phyloP scores from a whole-genome alignment of 1,140 invertebrate genomes.

The Brachionus koreanus region DNA sequence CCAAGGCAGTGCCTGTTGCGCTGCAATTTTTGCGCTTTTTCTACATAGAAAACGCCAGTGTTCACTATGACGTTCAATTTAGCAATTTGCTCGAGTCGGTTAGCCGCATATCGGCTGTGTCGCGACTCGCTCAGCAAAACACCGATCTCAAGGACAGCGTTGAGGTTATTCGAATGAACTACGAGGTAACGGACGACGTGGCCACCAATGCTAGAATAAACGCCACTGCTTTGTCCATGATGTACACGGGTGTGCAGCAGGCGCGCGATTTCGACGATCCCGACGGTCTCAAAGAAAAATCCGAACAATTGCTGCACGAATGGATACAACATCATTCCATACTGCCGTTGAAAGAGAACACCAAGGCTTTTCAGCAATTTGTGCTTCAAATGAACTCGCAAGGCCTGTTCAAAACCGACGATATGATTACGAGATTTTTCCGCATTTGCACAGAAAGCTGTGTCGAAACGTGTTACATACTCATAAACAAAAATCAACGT shows the following conservation, averaged over 20 bases:
- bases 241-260: slow-evolving; percentile 81
- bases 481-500: slow-evolving; percentile 10
- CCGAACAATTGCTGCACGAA: slow-evolving; percentile 84
- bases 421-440: slow-evolving; percentile 93
- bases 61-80: slow-evolving; percentile 17
- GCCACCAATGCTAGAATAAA: slow-evolving; percentile 49
- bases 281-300: slow-evolving; percentile 86
- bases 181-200: slow-evolving; percentile 47
- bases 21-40: slow-evolving; percentile 85
- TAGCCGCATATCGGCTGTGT: slow-evolving; percentile 10
- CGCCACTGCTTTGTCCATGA: slow-evolving; percentile 70
- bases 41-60: slow-evolving; percentile 65
- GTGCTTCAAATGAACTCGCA: slow-evolving; percentile 83
- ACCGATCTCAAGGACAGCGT: slow-evolving; percentile 48
- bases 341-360: slow-evolving; percentile 74
- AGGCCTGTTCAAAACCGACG: slow-evolving; percentile 93
- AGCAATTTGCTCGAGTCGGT: slow-evolving; percentile 34
- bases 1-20: slow-evolving; percentile 76
- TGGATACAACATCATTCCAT: slow-evolving; percentile 86
- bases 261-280: slow-evolving; percentile 87
- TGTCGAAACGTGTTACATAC: slow-evolving; percentile 65
- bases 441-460: slow-evolving; percentile 92
- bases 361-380: slow-evolving; percentile 77
- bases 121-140: background rate
- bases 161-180: slow-evolving; percentile 51